Conservation (phyloP, 2,797 vertebrate species). For the Acanthornis magna region DNA sequence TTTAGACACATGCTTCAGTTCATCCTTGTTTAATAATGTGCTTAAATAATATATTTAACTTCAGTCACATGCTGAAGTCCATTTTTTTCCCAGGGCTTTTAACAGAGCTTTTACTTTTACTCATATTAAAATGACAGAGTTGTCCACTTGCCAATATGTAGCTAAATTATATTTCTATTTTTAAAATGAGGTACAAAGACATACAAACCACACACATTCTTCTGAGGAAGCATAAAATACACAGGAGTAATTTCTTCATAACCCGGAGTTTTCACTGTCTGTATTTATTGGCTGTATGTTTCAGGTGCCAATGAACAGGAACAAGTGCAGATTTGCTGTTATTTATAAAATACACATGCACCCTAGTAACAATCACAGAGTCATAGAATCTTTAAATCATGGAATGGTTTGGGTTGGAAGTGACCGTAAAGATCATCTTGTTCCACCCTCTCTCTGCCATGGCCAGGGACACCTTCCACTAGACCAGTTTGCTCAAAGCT, state of each 20-base stretch:
- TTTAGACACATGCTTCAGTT: slow-evolving; percentile 6
- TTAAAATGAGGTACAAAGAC: neutral
- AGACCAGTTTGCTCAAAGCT: neutral
- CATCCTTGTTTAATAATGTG: neutral
- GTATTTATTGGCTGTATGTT: neutral
- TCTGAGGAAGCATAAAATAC: neutral
- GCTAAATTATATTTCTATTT: slow-evolving; percentile 10
- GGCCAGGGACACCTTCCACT: neutral
- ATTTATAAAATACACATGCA: neutral
- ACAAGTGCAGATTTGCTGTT: neutral
- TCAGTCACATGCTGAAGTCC: neutral
- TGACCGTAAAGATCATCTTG: neutral
- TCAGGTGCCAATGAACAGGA: neutral
- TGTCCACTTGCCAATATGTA: slow-evolving; percentile 4
- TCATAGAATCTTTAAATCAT: neutral
- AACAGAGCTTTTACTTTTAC: neutral
- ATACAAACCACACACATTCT: neutral
- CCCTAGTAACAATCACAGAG: neutral
- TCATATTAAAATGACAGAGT: neutral
- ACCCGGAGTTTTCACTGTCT: neutral
- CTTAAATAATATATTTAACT: neutral
- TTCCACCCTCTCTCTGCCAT: neutral
- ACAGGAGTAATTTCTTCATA: neutral
- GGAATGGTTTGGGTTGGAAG: neutral
- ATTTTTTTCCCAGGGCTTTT: slow-evolving; percentile 2